Evolutionary conservation across 2,113 vertebrate genomes (phyloP), one percentile per base, ranked within the genome.

Genomic region (Mormoops blainvillei): DNA sequence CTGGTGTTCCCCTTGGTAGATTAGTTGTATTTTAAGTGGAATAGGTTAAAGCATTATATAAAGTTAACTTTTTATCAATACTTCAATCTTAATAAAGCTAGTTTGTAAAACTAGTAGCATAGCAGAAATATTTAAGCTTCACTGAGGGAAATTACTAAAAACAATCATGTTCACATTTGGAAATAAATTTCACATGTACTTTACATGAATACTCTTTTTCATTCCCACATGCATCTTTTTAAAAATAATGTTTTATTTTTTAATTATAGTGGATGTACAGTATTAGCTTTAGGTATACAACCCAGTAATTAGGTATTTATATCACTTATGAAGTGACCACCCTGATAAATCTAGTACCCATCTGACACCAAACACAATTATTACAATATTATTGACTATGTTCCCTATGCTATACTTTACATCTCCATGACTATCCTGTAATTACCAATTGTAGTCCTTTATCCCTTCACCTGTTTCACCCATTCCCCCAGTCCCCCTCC

Each of bases 1-100:
- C 89, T 97, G 54, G 91, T 97, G 88, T 94, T 98, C 91, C 90
- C 92, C 89, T 92, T 96, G 92, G 65, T 86, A 68, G 81, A 94
- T 97, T 97, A 97, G 88, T 91, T 98, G 24, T 87, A 91, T 70
- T 91, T 97, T 97, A 70, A 89, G 96, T 96, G 89, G 89, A 93
- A 67, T 96, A 93, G 68, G 86, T 78, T 91, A 65, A 95, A 58
- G 28, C 70, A 73, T 96, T 92, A 74, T 38, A 43, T 92, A 85
- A 86, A 91, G 61, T 70, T 61, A 93, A 61, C 41, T 82, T 81
- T 58, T 86, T 91, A 43, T 70, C 14, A 18, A 20, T 56, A 52
- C 80, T 86, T 80, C 65, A 74, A 43, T 94, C 58, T 94, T 97
- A 20, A 86, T 89, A 65, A 50, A 94, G 18, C 61, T 93, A 36